phyloP scores from a whole-genome alignment of 2,113 vertebrate genomes.

The Rhipidura dahli region DNA sequence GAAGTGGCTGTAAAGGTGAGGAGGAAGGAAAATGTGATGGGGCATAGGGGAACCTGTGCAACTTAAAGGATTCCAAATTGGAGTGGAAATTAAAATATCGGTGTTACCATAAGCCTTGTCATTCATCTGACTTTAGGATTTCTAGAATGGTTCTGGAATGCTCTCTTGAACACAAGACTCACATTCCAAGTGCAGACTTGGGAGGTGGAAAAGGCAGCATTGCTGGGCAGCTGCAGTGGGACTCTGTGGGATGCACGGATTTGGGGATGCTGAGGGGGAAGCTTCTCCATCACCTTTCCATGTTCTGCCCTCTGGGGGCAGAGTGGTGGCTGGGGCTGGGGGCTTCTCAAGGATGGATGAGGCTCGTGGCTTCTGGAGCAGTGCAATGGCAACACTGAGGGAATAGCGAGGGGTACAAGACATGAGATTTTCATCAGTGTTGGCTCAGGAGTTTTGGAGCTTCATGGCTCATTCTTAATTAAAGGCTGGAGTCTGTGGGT shows the following conservation, averaged over 20 bases:
- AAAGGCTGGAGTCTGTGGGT: neutral
- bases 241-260: neutral
- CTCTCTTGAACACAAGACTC: neutral
- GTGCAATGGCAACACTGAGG: accelerated
- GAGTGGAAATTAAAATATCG: neutral
- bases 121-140: neutral
- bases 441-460: neutral
- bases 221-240: neutral
- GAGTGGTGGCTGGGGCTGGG: neutral
- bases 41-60: neutral
- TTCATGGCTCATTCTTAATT: neutral
- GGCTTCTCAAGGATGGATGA: neutral
- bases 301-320: neutral
- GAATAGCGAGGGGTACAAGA: accelerated
- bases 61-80: neutral
- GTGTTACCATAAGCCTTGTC: neutral
- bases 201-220: neutral
- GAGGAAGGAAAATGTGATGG: neutral
- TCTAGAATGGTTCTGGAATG: neutral
- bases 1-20: neutral
- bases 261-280: neutral
- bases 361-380: neutral
- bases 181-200: neutral
- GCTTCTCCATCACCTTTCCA: accelerated
- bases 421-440: neutral